Percentiles rank a stretch among this genome's conserved stretches.
Evolutionary conservation across 2,797 vertebrate genomes (phyloP).

Genomic region (Sciaenops ocellatus): DNA sequence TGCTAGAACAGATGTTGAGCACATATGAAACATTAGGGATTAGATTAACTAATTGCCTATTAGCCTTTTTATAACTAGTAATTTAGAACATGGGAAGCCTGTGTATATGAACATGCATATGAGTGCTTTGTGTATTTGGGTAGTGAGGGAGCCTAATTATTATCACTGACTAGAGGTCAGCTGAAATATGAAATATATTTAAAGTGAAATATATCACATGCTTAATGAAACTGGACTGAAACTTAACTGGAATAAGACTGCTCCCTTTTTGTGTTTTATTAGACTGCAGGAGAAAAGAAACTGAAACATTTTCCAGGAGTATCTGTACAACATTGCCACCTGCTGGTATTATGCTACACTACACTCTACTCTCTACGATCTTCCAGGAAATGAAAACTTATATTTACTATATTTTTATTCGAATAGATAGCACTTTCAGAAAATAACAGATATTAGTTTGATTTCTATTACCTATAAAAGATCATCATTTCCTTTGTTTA

Average conservation of each 20-base stretch:
- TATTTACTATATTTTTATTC: background rate
- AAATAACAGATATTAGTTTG: too few species aligned
- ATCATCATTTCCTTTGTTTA: too few species aligned
- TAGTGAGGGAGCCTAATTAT: background rate
- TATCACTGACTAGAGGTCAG: background rate
- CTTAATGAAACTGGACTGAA: too few species aligned
- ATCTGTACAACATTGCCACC: background rate
- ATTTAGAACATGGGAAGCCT: background rate
- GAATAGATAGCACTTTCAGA: background rate
- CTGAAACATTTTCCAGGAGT: background rate
- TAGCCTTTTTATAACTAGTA: background rate
- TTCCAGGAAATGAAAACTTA: background rate
- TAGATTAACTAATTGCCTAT: background rate
- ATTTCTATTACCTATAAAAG: too few species aligned
- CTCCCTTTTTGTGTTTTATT: too few species aligned
- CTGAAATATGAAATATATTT: too few species aligned
- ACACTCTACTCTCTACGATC: background rate
- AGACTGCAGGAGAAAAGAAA: conserved; percentile 27
- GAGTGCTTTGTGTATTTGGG: background rate
- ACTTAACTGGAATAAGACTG: too few species aligned
- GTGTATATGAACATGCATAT: background rate
- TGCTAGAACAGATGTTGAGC: background rate
- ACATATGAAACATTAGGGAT: background rate
- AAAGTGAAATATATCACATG: too few species aligned
- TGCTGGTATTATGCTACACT: background rate